Base-by-base conservation (phyloP, 2,113 vertebrate genomes). In the Labeo catla region DNA sequence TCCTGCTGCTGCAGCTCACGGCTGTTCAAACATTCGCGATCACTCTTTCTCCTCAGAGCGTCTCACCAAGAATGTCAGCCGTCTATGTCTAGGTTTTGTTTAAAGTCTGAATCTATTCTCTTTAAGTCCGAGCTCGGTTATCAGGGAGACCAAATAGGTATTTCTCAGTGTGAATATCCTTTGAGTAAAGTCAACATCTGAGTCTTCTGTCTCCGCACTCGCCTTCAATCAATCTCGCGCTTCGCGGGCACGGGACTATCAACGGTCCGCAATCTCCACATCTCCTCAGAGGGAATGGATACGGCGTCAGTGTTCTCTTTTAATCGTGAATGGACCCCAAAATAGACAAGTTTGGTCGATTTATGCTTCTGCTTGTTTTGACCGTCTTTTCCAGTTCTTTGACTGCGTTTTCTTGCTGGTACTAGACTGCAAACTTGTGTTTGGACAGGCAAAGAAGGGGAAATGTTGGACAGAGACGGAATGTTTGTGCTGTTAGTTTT, bases 401-500 rank as follows among this genome's bases (percentile, higher is more conserved):
- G 23, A 45, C 50, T 80, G 39, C 34, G n/a, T 82, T 77, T 76
- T 70, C 47, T 50, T 16, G 28, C 83, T 76, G 54, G 83, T 34
- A 57, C 54, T 81, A 23, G 74, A 49, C 54, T 63, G 34, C 63
- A 83, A 88, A 82, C 84, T 85, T 82, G 87, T 43, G 13, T 59
- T 81, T 28, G 82, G 63, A n/a, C 52, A 36, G 57, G 57, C 83
- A 45, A 59, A 49, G 66, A 80, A 85, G 49, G 52, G 86, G 92
- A 12, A 87, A 97, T 97, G 97, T 91, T 94, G 91, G 89, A 87
- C 86, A 50, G 92, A 54, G 92, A 89, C 84, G 80, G 91, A 84
- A 88, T 91, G 91, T 89, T 95, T 86, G 87, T 96, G 94, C 94
- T 95, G 91, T 93, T 91, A 82, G 90, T 97, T 65, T 93, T 95